Conservation (phyloP, 2,888 invertebrate genomes). For the Gibbula magus region DNA sequence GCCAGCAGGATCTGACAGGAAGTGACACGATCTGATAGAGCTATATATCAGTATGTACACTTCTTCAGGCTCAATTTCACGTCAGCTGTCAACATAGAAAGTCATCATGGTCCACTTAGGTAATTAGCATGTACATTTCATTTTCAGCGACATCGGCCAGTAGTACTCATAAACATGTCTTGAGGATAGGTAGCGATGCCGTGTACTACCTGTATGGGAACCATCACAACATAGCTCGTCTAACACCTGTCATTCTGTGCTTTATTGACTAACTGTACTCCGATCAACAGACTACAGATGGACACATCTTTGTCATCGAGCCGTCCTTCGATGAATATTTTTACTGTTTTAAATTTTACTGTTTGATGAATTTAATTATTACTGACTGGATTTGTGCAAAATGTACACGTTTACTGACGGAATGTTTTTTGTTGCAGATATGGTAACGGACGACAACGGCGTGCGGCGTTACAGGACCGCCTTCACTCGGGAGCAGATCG, state of each 20-base stretch:
- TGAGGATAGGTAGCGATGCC: neutral
- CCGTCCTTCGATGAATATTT: no score
- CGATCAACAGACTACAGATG: no score
- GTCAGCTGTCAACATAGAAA: neutral
- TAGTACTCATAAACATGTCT: neutral
- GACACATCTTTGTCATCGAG: no score
- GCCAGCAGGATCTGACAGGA: neutral
- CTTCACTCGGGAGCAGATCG: constrained; percentile 95
- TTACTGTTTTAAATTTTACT: no score
- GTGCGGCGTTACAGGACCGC: constrained; percentile 90
- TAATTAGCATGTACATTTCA: neutral
- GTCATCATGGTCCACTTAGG: neutral
- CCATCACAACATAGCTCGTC: no score
- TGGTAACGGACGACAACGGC: constrained; percentile 48
- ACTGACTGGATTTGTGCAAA: neutral
- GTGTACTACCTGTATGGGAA: no score
- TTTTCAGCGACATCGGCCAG: neutral
- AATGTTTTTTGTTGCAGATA: constrained; percentile 11
- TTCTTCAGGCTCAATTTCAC: neutral
- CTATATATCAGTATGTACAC: neutral
- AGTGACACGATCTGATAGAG: neutral
- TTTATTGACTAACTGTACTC: no score
- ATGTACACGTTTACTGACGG: neutral
- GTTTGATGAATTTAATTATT: no score
- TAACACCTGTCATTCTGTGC: no score